A percentile compares a stretch with the other conserved stretches of the same genome.
Evolutionary conservation across 2,797 vertebrate genomes (phyloP).

Genomic region (Sphaeramia orbicularis): DNA sequence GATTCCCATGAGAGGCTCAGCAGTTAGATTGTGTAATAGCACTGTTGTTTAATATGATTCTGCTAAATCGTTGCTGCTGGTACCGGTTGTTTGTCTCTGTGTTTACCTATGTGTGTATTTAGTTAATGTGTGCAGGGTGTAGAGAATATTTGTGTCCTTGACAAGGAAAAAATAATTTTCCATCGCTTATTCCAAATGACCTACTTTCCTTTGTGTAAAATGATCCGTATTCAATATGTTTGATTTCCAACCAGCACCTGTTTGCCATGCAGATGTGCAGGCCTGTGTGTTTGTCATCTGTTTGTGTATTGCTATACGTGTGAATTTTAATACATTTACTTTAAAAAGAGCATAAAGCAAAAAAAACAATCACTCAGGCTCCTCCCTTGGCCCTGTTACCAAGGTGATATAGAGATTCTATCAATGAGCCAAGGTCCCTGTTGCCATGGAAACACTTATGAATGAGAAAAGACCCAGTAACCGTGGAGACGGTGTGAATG

Average conservation of each 20-base stretch:
- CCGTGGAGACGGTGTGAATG: constrained; percentile 91
- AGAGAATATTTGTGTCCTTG: constrained; percentile 26
- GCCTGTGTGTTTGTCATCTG: background rate
- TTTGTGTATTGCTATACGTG: background rate
- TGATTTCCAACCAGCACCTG: constrained; percentile 37
- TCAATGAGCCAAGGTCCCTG: constrained; percentile 89
- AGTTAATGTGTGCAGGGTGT: background rate
- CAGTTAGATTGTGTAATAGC: constrained; percentile 37
- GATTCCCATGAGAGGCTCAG: constrained; percentile 28
- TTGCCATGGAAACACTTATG: constrained; percentile 92
- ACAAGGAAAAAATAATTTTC: constrained; percentile 20
- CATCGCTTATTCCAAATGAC: constrained; percentile 61
- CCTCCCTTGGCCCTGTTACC: constrained; percentile 83
- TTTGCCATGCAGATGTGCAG: constrained; percentile 30
- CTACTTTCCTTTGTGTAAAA: constrained; percentile 64
- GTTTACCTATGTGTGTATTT: constrained; percentile 3
- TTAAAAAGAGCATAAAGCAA: constrained; percentile 41
- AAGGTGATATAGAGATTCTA: constrained; percentile 87
- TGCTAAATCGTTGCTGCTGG: constrained; percentile 17
- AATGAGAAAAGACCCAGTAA: constrained; percentile 91
- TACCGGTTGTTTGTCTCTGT: constrained; percentile 13
- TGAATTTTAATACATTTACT: constrained; percentile 44
- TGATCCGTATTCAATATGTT: constrained; percentile 48
- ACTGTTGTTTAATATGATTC: constrained; percentile 27
- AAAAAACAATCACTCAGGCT: constrained; percentile 77